Evolutionary conservation across 1,140 invertebrate species (phyloP).

Genomic region (Plutomurus gul): DNA sequence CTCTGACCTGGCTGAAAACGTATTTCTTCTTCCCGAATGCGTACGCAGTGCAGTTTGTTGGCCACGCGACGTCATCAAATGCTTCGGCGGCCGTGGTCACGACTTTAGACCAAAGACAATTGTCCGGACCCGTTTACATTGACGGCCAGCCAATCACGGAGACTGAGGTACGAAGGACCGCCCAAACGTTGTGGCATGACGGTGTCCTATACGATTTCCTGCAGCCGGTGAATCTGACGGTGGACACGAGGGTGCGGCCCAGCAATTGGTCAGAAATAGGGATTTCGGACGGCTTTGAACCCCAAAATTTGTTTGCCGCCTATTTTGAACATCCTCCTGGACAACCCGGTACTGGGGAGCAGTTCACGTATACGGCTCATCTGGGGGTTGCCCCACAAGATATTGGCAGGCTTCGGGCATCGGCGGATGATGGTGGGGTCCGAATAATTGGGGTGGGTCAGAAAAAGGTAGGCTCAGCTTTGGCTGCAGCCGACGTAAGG

Average conservation of each 20-base stretch:
- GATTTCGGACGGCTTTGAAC: slow-evolving; percentile 30
- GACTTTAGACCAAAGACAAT: slow-evolving; percentile 37
- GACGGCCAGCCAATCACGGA: background rate
- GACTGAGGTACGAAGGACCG: background rate
- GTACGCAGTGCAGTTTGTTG: slow-evolving; percentile 24
- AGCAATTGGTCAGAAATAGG: slow-evolving; percentile 36
- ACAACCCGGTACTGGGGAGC: background rate
- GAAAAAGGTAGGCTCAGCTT: background rate
- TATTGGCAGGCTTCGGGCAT: background rate
- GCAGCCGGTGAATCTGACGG: background rate
- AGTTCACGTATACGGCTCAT: background rate
- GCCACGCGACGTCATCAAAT: background rate
- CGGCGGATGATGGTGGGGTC: background rate
- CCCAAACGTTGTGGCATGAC: slow-evolving; percentile 18
- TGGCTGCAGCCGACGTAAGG: background rate
- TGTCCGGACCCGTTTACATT: slow-evolving; percentile 11
- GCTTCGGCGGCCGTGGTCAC: background rate
- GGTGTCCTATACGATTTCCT: background rate
- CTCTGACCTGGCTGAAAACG: slow-evolving; percentile 1
- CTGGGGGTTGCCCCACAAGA: background rate
- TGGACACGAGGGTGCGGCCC: background rate
- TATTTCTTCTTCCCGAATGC: slow-evolving; percentile 34
- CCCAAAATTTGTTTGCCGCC: slow-evolving; percentile 22
- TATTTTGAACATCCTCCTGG: background rate
- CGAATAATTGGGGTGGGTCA: background rate